A percentile compares a stretch with the other conserved stretches of the same genome.
Conservation (phyloP, 1,140 invertebrate genomes). For the Oncopodura yosiiana region DNA sequence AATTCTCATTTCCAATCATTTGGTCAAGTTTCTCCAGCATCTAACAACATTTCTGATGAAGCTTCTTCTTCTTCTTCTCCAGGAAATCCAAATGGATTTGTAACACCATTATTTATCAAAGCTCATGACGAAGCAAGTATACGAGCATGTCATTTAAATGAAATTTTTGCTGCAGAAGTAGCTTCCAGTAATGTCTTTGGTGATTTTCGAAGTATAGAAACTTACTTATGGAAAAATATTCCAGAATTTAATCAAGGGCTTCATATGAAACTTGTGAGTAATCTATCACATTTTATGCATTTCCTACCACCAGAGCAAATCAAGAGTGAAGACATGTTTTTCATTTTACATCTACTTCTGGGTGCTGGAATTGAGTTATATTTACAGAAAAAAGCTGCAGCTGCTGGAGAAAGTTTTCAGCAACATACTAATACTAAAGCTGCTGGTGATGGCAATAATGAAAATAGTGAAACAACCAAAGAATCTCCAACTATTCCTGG, state of each 20-base stretch:
- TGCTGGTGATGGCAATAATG: no score
- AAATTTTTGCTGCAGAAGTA: constrained; percentile 12
- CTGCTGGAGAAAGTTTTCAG: no score
- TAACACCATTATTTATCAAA: constrained; percentile 13
- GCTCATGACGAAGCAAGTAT: constrained; percentile 20
- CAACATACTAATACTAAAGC: no score
- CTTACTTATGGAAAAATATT: constrained; percentile 15
- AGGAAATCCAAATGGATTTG: no score
- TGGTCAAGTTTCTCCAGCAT: no score
- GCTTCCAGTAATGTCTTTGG: constrained; percentile 17
- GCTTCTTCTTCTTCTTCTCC: no score
- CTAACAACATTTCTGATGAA: no score
- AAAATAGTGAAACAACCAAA: no score
- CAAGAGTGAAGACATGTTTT: constrained; percentile 23
- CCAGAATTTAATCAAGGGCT: constrained; percentile 19
- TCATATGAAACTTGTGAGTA: constrained; percentile 18
- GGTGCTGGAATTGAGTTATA: constrained; percentile 17
- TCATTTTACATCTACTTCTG: constrained; percentile 21
- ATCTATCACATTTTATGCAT: constrained; percentile 24
- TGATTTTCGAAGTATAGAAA: constrained; percentile 10
- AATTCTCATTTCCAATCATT: no score
- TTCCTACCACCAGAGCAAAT: constrained; percentile 11
- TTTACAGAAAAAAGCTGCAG: constrained; percentile 3
- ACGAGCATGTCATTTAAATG: constrained; percentile 20
- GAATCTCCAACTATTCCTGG: constrained; percentile 7